These are phyloP conservation scores for Orientallactaga bullata DNA, from an alignment of 2,113 vertebrate genomes.

Conservation along the genomic window DNA sequence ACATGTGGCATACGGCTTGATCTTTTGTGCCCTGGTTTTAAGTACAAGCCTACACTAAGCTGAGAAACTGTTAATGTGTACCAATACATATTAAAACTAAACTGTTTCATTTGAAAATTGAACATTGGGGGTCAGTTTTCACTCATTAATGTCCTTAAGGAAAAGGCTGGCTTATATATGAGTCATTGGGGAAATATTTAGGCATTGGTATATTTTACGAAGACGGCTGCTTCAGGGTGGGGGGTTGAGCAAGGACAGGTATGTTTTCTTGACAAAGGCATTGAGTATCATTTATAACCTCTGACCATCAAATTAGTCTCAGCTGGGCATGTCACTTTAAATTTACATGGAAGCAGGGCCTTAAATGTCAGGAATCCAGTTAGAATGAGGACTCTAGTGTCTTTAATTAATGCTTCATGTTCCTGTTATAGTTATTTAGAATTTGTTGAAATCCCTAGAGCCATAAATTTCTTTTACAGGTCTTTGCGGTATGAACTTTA, in stretches of 20 bases:
- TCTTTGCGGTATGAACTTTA: constrained; percentile 90
- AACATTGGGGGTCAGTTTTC: constrained; percentile 68
- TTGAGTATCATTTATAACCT: constrained; percentile 86
- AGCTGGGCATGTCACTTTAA: constrained; percentile 87
- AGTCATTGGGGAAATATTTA: constrained; percentile 86
- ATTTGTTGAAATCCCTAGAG: constrained; percentile 87
- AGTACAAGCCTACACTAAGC: neutral
- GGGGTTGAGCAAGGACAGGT: constrained; percentile 87
- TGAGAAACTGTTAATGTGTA: neutral
- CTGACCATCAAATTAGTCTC: constrained; percentile 88
- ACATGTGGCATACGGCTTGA: neutral
- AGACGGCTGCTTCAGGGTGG: constrained; percentile 70
- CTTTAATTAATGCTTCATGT: constrained; percentile 90
- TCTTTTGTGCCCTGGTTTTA: neutral
- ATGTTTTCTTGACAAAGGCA: constrained; percentile 85
- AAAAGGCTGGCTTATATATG: constrained; percentile 75
- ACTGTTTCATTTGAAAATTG: constrained; percentile 55
- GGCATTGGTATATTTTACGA: constrained; percentile 82
- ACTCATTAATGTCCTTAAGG: constrained; percentile 71
- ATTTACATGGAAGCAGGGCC: constrained; percentile 85
- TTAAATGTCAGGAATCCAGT: constrained; percentile 88
- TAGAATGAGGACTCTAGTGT: constrained; percentile 85
- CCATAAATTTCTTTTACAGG: constrained; percentile 89
- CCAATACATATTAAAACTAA: constrained; percentile 35
- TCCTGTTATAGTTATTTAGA: constrained; percentile 89